Base-by-base conservation (phyloP, 2,797 vertebrate genomes). In the Gymnopithys bicolor region DNA sequence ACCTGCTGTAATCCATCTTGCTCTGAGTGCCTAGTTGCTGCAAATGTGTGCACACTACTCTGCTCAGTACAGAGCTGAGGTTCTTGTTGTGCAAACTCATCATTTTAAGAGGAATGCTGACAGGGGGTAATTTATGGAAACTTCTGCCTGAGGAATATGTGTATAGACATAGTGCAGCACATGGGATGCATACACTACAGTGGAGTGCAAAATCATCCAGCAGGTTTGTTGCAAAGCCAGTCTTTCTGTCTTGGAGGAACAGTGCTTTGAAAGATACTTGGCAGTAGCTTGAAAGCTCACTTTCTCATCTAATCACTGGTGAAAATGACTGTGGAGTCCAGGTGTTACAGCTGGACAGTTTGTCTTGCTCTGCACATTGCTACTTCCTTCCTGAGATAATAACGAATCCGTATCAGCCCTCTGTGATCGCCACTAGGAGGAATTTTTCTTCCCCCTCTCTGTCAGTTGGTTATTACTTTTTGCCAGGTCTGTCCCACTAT, bases 371-470 rank as follows among this genome's bases (percentile, higher is more conserved):
- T 81, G 43, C 68, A 43, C 62, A 15, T 48, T 51, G 41, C 56
- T 93, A 37, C 87, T 95, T 95, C 91, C 94, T 95, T 96, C 93
- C 80, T 90, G 62, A 82, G 32, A 46, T 12, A 75, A 24, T 69
- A 94, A 90, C 0, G 1, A 84, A 91, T 82, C 66, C 46, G 3
- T 67, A 49, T 33, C 2, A 0, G 32, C 51, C 70, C 48, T 48
- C 80, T 79, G 43, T 5, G 25, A 82, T 62, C 53, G 51, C 62
- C 71, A 39, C 82, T 53, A 35, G 58, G 43, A 94, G 69, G 21
- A 70, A 69, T 88, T 91, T 68, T 88, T 81, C 66, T 93, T 94
- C 85, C 62, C 27, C 14, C 89, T 93, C 60, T 85, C 60, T 83
- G 33, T 46, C 49, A 91, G 22, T 7, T 16, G 11, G 48, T 77